Evolutionary conservation across 2,888 invertebrate species (phyloP).

Genomic region (Neoascia interrupta): DNA sequence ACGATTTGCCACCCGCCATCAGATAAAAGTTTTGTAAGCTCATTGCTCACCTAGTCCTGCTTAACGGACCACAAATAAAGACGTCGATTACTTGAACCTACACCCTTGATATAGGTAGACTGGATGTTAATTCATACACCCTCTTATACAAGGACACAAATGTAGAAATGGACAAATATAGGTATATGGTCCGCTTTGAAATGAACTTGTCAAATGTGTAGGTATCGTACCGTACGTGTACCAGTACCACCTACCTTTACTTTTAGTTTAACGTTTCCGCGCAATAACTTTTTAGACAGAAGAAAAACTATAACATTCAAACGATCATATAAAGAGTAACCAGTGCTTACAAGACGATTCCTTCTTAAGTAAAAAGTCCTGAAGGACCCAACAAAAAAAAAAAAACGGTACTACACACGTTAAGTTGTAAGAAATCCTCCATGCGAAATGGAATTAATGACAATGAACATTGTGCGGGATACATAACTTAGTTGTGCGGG

Average conservation of each 20-base stretch:
- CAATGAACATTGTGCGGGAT: slow-evolving; percentile 35
- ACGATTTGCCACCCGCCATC: not conserved
- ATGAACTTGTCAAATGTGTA: slow-evolving; percentile 5
- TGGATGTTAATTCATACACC: slow-evolving; percentile 48
- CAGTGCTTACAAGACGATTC: no score
- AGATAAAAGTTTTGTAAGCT: slow-evolving; percentile 11
- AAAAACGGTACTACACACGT: slow-evolving; percentile 25
- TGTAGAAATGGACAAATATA: slow-evolving; percentile 29
- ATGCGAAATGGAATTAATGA: slow-evolving; percentile 62
- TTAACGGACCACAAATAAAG: slow-evolving; percentile 41
- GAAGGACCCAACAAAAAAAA: slow-evolving; percentile 21
- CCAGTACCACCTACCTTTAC: slow-evolving; percentile 5
- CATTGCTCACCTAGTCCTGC: slow-evolving; percentile 6
- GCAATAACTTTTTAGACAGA: slow-evolving; percentile 44
- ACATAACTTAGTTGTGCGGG: not conserved
- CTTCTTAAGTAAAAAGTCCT: slow-evolving; percentile 35
- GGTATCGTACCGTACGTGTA: no score
- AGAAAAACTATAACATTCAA: slow-evolving; percentile 33
- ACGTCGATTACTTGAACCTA: slow-evolving; percentile 32
- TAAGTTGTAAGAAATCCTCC: slow-evolving; percentile 50
- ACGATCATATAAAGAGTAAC: slow-evolving; percentile 30
- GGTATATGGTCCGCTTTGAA: slow-evolving; percentile 1
- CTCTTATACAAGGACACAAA: slow-evolving; percentile 28
- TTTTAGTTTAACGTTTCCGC: slow-evolving; percentile 41
- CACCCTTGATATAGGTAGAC: not conserved